Conservation (phyloP, 1,140 invertebrate species). For the Neodiprion virginianus region DNA sequence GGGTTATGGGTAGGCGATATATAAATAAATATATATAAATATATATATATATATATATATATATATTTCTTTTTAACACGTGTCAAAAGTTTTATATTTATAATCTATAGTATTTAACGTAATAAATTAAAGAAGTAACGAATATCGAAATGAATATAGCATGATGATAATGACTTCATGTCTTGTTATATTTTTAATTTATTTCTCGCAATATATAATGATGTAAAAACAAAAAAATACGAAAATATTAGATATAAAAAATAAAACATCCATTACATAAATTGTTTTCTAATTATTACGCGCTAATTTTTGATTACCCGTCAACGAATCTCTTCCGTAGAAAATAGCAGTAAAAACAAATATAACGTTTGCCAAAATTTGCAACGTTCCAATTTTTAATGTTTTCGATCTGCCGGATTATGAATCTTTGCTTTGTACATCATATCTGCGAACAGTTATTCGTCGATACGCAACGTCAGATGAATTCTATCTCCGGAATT, state of each 20-base stretch:
- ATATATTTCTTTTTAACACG: too few species aligned
- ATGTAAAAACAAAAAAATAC: neutral
- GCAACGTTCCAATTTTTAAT: too few species aligned
- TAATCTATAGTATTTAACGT: neutral
- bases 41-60: too few species aligned
- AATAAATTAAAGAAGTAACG: neutral
- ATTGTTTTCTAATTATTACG: too few species aligned
- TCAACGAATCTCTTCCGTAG: too few species aligned
- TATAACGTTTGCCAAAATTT: too few species aligned
- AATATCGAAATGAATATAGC: neutral
- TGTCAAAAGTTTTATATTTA: too few species aligned
- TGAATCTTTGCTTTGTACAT: too few species aligned
- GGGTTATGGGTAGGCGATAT: conserved; percentile 5
- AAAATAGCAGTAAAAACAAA: too few species aligned
- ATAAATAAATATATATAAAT: too few species aligned
- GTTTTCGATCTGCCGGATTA: too few species aligned
- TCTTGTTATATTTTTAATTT: neutral
- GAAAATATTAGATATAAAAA: neutral
- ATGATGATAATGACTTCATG: neutral
- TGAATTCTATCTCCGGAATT: conserved; percentile 20
- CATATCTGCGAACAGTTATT: neutral
- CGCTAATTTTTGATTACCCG: too few species aligned
- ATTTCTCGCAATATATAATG: neutral
- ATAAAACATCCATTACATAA: neutral
- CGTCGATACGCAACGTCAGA: neutral